A percentile compares a stretch with the other conserved stretches of the same genome.
Evolutionary conservation across 2,888 invertebrate genomes (phyloP).

Genomic region (Tolmerus cingulatus): DNA sequence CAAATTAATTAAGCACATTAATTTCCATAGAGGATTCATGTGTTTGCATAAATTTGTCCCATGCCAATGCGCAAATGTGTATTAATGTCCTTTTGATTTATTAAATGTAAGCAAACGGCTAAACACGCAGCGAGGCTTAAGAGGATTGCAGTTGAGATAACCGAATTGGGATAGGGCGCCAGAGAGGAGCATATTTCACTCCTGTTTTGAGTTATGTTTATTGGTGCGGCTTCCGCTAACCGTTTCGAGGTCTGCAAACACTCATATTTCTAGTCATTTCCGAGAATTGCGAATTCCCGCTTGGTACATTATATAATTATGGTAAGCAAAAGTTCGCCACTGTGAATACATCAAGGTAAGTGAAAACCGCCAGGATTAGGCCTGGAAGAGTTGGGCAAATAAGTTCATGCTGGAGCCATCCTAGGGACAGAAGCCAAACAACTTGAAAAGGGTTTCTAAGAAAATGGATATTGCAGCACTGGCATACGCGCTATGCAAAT

Average conservation of each 20-base stretch:
- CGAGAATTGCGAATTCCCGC: background rate
- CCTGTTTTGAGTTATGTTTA: conserved; percentile 25
- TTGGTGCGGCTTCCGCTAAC: conserved; percentile 15
- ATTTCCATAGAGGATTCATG: conserved; percentile 30
- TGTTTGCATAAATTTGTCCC: conserved; percentile 24
- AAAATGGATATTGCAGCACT: background rate
- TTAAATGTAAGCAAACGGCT: conserved; percentile 9
- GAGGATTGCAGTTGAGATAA: conserved; percentile 27
- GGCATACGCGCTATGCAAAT: background rate
- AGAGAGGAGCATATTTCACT: conserved; percentile 25
- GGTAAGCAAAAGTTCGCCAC: conserved; percentile 4
- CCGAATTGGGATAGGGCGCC: conserved; percentile 13
- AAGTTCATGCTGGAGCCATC: background rate
- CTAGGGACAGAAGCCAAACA: background rate
- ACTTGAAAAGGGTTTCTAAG: background rate
- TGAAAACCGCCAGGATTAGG: background rate
- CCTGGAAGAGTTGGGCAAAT: background rate
- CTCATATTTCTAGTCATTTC: conserved; percentile 8
- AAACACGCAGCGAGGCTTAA: conserved; percentile 21
- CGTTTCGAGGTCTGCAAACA: conserved; percentile 15
- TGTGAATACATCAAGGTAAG: background rate
- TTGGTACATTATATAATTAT: background rate
- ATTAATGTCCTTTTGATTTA: conserved; percentile 23
- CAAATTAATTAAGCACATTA: conserved; percentile 36
- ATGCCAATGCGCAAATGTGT: conserved; percentile 30